Base-by-base conservation (phyloP, 2,797 vertebrate species). In the Mastacembelus armatus region DNA sequence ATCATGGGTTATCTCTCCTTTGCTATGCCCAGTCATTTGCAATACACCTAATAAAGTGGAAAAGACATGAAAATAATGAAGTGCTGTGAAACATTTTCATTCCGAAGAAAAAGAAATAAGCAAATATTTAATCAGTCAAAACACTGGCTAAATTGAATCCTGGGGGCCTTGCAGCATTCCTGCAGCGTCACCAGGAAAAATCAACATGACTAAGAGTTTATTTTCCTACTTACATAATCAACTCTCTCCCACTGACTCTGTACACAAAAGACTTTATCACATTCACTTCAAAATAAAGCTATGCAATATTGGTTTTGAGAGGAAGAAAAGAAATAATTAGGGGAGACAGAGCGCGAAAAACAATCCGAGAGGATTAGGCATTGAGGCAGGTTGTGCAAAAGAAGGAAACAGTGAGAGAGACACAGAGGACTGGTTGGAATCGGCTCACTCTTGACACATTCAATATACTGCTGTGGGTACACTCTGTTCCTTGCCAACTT, bases 401-500 rank as follows among this genome's bases (percentile, higher is more conserved):
- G 7, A 56, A 61, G 38, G 22, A 48, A 62, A 54, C 14, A 24
- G 43, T 30, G 16, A 60, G 35, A 62, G 48, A 62, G 45, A 35
- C 42, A 33, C 51, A 59, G 24, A 56, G 59, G 66, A 48, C 26
- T 35, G 60, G 27, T 18, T 50, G 54, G 58, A 71, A 35, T 51
- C 42, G 1, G 7, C 35, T 76, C 43, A 54, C 62, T 78, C 69
- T 72, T 83, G 55, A 65, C 68, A 74, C 74, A 73, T 81, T 85
- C 65, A 82, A 52, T 71, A 61, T 69, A 62, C 71, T 73, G 61
- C 69, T 32, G 51, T 57, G 67, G 62, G 69, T 80, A 51, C 77
- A 71, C 58, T 38, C 44, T 54, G 42, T 74, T 89, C 74, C 36
- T 64, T 67, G 75, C 78, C 74, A 72, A 48, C 78, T 74, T 87